Conservation (phyloP, 2,113 vertebrate species). For the Ursus arctos region DNA sequence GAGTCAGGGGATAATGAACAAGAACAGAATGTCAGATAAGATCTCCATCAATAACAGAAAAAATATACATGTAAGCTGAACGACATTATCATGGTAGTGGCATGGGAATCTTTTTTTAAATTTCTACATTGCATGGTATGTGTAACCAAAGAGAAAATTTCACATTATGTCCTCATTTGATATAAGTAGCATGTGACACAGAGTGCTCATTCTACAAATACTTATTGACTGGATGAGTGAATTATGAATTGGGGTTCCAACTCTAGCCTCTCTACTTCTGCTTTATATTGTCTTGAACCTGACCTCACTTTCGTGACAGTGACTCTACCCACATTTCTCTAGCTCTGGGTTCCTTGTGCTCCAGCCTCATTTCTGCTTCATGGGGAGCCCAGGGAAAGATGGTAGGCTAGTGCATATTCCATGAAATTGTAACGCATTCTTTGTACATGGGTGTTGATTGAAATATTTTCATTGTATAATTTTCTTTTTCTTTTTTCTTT, state of each 20-base stretch:
- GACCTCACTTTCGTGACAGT: not conserved
- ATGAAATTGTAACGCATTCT: not conserved
- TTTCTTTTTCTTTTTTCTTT: not conserved
- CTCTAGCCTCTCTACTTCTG: not conserved
- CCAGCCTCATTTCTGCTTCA: not conserved
- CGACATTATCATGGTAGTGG: not conserved
- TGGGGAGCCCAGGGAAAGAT: not conserved
- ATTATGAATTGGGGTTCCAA: not conserved
- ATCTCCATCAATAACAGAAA: not conserved
- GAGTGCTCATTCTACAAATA: not conserved
- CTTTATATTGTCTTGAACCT: not conserved
- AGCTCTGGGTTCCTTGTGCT: not conserved
- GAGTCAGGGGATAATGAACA: not conserved
- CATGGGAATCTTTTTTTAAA: not conserved
- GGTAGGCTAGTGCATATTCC: not conserved
- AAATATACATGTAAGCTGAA: not conserved
- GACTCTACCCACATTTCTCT: not conserved
- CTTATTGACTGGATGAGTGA: not conserved
- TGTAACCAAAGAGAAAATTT: not conserved
- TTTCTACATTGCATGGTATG: not conserved
- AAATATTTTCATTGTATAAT: not conserved
- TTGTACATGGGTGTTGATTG: not conserved
- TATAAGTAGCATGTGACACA: not conserved
- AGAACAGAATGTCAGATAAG: not conserved
- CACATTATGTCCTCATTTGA: not conserved